A percentile compares a stretch with the other conserved stretches of the same genome.
Conservation (phyloP, 2,113 vertebrate genomes). For the Sus scrofa region DNA sequence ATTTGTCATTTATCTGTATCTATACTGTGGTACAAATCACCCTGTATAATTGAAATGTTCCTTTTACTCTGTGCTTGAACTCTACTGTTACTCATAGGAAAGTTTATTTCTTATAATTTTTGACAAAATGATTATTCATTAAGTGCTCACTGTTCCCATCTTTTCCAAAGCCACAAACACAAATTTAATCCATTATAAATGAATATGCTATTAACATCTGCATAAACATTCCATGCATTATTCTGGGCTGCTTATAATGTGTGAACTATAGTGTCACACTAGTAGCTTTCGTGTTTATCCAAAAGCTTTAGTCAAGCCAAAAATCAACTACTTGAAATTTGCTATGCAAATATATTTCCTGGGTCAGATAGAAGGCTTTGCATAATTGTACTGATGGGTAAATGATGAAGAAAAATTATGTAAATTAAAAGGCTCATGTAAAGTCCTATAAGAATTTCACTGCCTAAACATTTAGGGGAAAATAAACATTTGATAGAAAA, state of each 20-base stretch:
- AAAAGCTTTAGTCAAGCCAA: conserved; percentile 28
- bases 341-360: conserved; percentile 41
- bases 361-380: background rate
- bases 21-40: background rate
- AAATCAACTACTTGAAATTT: conserved; percentile 31
- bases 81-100: background rate
- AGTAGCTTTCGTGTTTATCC: conserved; percentile 52
- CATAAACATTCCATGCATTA: conserved; percentile 4
- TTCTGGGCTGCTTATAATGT: background rate
- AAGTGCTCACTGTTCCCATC: background rate
- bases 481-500: background rate
- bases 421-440: background rate
- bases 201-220: background rate
- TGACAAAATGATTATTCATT: conserved; percentile 45
- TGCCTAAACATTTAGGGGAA: background rate
- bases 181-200: conserved; percentile 29
- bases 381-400: background rate
- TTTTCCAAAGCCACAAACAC: conserved; percentile 8
- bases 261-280: background rate
- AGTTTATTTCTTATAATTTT: conserved; percentile 5
- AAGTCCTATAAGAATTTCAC: background rate
- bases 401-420: background rate
- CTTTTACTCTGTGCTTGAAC: background rate
- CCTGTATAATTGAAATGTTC: background rate
- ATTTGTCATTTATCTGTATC: background rate